Evolutionary conservation across 2,888 invertebrate genomes (phyloP), one percentile per base, ranked within the genome.

Genomic region (Diloba caeruleocephala): DNA sequence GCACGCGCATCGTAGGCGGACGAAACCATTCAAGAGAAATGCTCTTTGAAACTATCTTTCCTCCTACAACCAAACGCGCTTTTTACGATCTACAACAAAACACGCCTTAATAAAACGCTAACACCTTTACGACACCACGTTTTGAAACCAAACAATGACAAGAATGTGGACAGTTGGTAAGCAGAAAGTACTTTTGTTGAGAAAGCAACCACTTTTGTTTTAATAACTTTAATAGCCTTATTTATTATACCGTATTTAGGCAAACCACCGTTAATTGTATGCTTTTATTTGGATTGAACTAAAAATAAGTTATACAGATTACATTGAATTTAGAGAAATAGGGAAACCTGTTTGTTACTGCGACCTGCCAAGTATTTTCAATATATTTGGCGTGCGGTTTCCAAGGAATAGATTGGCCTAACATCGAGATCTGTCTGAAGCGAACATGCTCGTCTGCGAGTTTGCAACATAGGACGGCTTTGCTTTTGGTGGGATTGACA

Each of bases 1-100:
- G 78, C 86, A 78, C 79, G 81, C 80, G 80, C 75, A 53, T 43
- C 76, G 90, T 90, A 74, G 91, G 90, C 87, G 88, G 81, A 82
- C 79, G 66, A 55, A 64, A 60, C 82, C 85, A 89, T 88, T 91
- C 81, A 85, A 82, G 76, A 87, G 85, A 84, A 82, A 87, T 85
- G 79, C 82, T 77, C 79, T 78, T 79, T 75, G 62, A 59, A 78
- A 70, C 66, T 67, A 71, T 75, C 71, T 60, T 75, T 75, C 78
- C 76, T 77, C 84, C 87, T 84, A 85, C 88, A 84, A 82, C 74
- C 79, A 74, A 77, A 80, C 79, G 76, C 57, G 61, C 64, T 76
- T 82, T 85, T 88, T 89, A 89, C 78, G 85, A 85, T 75, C 71
- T 61, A 76, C 74, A 80, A 87, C 84, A 84, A 85, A 83, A 84